A percentile compares a stretch with the other conserved stretches of the same genome.
phyloP scores from a whole-genome alignment of 2,888 invertebrate species.

The Synergus itoensis region DNA sequence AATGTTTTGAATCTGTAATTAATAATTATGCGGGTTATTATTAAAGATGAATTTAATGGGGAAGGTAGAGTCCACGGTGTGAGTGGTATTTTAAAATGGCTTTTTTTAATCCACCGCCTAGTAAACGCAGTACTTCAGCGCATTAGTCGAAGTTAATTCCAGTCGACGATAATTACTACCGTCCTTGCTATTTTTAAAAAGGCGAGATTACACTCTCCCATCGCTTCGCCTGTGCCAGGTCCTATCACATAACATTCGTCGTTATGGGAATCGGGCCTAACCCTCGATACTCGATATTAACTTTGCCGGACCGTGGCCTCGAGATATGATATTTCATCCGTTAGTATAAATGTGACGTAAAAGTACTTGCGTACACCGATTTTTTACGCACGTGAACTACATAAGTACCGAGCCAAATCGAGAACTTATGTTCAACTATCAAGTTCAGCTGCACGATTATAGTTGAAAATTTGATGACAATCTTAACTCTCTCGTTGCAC shows the following conservation, averaged over 20 bases:
- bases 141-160: slow-evolving; percentile 33
- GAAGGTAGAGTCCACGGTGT: background rate
- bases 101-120: background rate
- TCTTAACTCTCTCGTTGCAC: background rate
- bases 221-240: background rate
- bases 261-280: slow-evolving; percentile 38
- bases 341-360: slow-evolving; percentile 28
- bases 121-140: background rate
- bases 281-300: slow-evolving; percentile 41
- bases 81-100: background rate
- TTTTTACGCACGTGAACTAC: slow-evolving; percentile 29
- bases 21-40: slow-evolving; percentile 23
- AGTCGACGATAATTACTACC: slow-evolving; percentile 38
- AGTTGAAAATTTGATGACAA: background rate
- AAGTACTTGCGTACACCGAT: slow-evolving; percentile 16
- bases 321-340: slow-evolving; percentile 40
- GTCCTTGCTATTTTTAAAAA: slow-evolving; percentile 23
- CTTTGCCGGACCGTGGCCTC: slow-evolving; percentile 34
- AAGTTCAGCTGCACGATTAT: slow-evolving; percentile 31
- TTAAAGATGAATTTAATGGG: slow-evolving; percentile 16
- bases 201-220: slow-evolving; percentile 25
- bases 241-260: slow-evolving; percentile 29
- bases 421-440: slow-evolving; percentile 36
- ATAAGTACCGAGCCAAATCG: slow-evolving; percentile 36
- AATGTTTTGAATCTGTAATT: slow-evolving; percentile 25